Conservation (phyloP, 2,888 invertebrate genomes). For the Callosobruchus maculatus region DNA sequence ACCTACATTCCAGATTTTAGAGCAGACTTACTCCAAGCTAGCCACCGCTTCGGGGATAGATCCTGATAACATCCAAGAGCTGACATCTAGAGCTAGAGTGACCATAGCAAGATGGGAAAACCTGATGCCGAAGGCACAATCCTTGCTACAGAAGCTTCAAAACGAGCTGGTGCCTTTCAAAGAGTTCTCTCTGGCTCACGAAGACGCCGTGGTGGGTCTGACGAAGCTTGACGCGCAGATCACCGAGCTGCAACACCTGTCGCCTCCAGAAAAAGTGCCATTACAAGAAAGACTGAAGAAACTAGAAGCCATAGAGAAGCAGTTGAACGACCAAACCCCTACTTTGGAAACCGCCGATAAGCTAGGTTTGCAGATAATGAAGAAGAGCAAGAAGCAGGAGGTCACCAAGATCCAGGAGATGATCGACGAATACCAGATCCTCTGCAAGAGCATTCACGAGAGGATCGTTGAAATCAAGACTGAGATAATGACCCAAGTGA, state of each 20-base stretch:
- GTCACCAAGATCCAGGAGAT: constrained; percentile 56
- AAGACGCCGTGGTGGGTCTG: constrained; percentile 65
- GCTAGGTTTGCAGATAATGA: constrained; percentile 59
- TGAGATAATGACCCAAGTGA: constrained; percentile 42
- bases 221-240: constrained; percentile 70
- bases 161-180: constrained; percentile 60
- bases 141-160: constrained; percentile 57
- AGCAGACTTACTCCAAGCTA: constrained; percentile 67
- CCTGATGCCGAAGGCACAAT: constrained; percentile 57
- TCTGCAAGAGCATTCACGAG: constrained; percentile 60
- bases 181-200: constrained; percentile 69
- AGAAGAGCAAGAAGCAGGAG: constrained; percentile 56
- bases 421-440: constrained; percentile 62
- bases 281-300: constrained; percentile 46
- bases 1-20: constrained; percentile 60
- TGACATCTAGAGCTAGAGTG: constrained; percentile 59
- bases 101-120: constrained; percentile 64
- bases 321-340: constrained; percentile 53
- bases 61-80: constrained; percentile 62
- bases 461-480: constrained; percentile 52
- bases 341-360: constrained; percentile 58
- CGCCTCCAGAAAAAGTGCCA: constrained; percentile 48
- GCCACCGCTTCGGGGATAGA: constrained; percentile 66
- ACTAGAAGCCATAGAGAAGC: constrained; percentile 56
- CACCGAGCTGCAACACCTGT: constrained; percentile 65